Conservation (phyloP, 2,797 vertebrate genomes). For the Sebastes diaconus region DNA sequence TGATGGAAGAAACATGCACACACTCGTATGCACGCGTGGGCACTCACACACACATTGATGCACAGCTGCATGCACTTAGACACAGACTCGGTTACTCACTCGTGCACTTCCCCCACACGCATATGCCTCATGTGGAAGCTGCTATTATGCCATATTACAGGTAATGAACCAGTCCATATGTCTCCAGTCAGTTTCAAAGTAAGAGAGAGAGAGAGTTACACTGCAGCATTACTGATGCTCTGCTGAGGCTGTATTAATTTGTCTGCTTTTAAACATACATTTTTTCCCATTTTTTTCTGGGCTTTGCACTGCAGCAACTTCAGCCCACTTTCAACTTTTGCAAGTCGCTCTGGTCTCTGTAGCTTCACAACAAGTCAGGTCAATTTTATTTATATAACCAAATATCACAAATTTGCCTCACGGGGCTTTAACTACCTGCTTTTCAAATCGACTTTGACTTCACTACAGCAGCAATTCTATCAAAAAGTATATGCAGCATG, state of each 20-base stretch:
- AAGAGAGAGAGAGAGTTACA: neutral
- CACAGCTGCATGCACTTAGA: slow-evolving; percentile 47
- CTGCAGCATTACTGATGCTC: neutral
- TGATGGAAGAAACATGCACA: slow-evolving; percentile 5
- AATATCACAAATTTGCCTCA: neutral
- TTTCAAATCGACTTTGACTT: neutral
- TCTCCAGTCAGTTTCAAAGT: slow-evolving; percentile 38
- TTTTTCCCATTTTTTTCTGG: neutral
- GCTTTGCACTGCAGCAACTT: neutral
- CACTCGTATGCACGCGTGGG: slow-evolving; percentile 1
- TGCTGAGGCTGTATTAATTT: neutral
- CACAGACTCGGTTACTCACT: neutral
- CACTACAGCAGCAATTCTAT: neutral
- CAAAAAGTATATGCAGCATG: neutral
- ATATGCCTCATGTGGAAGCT: slow-evolving; percentile 44
- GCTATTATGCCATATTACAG: slow-evolving; percentile 61
- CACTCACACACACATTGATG: neutral
- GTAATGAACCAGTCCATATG: slow-evolving; percentile 67
- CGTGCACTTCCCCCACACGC: slow-evolving; percentile 18
- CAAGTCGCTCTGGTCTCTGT: neutral
- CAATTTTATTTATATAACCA: neutral
- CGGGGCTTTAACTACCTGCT: neutral
- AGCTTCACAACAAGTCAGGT: neutral
- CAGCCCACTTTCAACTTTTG: neutral
- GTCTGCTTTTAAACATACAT: neutral